These are phyloP conservation scores for Heteractis magnifica DNA, from an alignment of 92 coral and sea anemone species.

Conservation along the genomic window DNA sequence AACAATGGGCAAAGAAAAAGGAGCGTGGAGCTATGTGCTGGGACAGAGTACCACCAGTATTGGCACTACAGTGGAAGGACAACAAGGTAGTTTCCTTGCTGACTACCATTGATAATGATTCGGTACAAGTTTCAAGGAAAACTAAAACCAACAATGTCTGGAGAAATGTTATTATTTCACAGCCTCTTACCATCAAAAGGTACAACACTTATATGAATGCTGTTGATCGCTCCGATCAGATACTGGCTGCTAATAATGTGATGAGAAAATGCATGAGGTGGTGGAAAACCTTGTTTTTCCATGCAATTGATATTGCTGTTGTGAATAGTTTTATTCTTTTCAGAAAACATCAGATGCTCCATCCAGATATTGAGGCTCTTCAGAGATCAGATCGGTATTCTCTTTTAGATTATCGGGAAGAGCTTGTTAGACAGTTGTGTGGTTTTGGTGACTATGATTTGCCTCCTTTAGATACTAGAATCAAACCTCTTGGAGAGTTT, in stretches of 20 bases:
- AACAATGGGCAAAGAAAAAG: slow-evolving; percentile 56
- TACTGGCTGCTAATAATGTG: slow-evolving; percentile 45
- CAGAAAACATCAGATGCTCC: slow-evolving; percentile 32
- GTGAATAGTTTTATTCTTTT: slow-evolving; percentile 53
- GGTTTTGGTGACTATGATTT: slow-evolving; percentile 32
- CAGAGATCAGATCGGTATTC: slow-evolving; percentile 38
- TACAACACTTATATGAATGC: slow-evolving; percentile 60
- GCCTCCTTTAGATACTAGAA: slow-evolving; percentile 1
- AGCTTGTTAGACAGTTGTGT: slow-evolving; percentile 44
- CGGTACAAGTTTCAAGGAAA: slow-evolving; percentile 23
- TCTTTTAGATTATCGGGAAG: slow-evolving; percentile 48
- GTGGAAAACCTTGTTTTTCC: slow-evolving; percentile 61
- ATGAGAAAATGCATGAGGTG: slow-evolving; percentile 43
- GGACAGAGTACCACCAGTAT: slow-evolving; percentile 34
- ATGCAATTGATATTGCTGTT: slow-evolving; percentile 45
- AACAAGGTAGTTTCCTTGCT: slow-evolving; percentile 52
- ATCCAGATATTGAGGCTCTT: slow-evolving; percentile 34
- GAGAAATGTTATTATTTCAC: slow-evolving; percentile 38
- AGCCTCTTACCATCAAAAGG: slow-evolving; percentile 40
- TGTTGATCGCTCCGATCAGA: slow-evolving; percentile 57
- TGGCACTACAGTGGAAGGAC: slow-evolving; percentile 58
- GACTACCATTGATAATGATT: slow-evolving; percentile 49
- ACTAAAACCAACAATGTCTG: slow-evolving; percentile 36
- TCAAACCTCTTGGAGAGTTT: slow-evolving; percentile 9
- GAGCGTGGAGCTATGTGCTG: slow-evolving; percentile 53